Evolutionary conservation across 2,113 vertebrate species (phyloP).

Genomic region (Accipiter cooperii): DNA sequence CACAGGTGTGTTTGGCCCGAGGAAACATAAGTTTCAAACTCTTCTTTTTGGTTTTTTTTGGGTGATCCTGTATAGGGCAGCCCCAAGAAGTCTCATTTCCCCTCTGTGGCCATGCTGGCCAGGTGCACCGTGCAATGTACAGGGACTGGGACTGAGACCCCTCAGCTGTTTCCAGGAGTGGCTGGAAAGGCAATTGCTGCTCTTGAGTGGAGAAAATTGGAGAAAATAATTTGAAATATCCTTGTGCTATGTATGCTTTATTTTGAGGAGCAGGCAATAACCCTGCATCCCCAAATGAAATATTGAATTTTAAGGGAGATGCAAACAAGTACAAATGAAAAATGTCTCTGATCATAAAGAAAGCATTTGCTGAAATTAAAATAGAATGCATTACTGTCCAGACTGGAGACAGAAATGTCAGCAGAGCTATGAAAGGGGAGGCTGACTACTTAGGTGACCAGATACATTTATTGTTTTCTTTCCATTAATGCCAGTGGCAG

Average conservation of each 20-base stretch:
- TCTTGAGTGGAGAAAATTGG: neutral
- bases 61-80: neutral
- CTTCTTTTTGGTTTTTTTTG: neutral
- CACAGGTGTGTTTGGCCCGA: too few species aligned
- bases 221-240: constrained; percentile 16
- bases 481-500: constrained; percentile 21
- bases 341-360: constrained; percentile 47
- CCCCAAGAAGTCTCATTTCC: neutral
- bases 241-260: constrained; percentile 12
- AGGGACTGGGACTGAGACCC: neutral
- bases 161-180: neutral
- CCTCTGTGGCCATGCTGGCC: accelerated
- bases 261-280: constrained; percentile 15
- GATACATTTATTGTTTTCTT: constrained; percentile 40
- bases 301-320: constrained; percentile 54
- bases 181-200: neutral
- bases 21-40: neutral
- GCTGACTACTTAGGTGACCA: constrained; percentile 40
- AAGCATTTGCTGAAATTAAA: constrained; percentile 56
- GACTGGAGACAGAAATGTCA: constrained; percentile 21
- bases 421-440: neutral
- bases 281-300: neutral
- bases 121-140: accelerated
- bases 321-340: constrained; percentile 60
- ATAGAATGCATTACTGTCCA: constrained; percentile 42